A percentile compares a stretch with the other conserved stretches of the same genome.
Evolutionary conservation across 2,888 invertebrate species (phyloP).

Genomic region (Laothoe populi): DNA sequence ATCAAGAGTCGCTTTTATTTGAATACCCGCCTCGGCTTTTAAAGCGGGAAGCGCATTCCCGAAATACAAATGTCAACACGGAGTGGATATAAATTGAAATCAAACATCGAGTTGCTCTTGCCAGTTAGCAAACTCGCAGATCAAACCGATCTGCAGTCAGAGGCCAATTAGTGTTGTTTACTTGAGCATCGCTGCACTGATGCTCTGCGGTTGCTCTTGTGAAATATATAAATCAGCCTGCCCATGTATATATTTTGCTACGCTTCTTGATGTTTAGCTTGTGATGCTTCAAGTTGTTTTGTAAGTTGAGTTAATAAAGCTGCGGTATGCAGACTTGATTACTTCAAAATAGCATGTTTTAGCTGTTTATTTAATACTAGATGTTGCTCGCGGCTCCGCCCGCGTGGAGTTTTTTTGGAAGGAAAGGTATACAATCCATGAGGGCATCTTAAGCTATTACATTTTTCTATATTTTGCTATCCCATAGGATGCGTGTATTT

Average conservation of each 20-base stretch:
- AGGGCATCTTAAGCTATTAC: no score
- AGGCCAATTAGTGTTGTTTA: conserved; percentile 44
- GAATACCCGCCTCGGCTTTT: conserved; percentile 13
- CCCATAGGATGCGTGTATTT: no score
- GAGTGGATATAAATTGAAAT: conserved; percentile 49
- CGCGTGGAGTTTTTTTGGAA: no score
- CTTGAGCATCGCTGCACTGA: conserved; percentile 29
- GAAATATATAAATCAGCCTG: conserved; percentile 25
- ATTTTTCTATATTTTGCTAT: no score
- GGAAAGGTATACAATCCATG: no score
- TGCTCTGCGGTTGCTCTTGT: conserved; percentile 25
- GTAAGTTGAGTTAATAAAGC: background rate
- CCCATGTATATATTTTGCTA: conserved; percentile 12
- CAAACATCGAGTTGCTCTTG: conserved; percentile 42
- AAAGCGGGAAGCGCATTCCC: conserved; percentile 17
- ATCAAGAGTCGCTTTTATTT: background rate
- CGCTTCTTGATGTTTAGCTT: conserved; percentile 6
- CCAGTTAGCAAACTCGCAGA: conserved; percentile 38
- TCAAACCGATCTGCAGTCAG: conserved; percentile 41
- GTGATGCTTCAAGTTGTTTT: background rate
- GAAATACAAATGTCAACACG: conserved; percentile 35
- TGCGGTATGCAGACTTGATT: background rate
- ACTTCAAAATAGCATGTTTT: background rate
- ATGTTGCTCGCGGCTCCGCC: no score
- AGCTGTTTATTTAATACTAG: no score